Base-by-base conservation (phyloP, 2,113 vertebrate species). In the Oenanthe oenanthe region DNA sequence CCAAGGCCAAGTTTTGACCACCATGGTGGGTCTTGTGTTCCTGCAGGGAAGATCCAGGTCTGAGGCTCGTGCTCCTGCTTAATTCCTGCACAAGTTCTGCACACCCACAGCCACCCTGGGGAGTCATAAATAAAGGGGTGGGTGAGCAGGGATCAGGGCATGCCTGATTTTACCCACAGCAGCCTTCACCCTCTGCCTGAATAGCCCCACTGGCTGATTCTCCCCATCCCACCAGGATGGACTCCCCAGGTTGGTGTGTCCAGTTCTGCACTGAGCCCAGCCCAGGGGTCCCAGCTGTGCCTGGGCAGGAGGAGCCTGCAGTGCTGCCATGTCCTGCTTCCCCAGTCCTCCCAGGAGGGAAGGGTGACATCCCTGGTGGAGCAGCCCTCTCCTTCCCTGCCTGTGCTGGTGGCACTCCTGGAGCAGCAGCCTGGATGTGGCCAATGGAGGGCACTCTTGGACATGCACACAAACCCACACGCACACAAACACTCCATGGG, bases 371-470 rank as follows among this genome's bases (percentile, higher is more conserved):
- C 29, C 34, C 9, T 0, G 2, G 6, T 16, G 34, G 65, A 22
- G 81, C 70, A 74, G 15, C 81, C 61, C 38, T 5, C 85, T 28
- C 73, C 31, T 50, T 50, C 32, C 66, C 66, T 2, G 1, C 10
- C 24, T 21, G 14, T 24, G 62, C 67, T 38, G 87, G 57, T 13
- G 61, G 6, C 54, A 31, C 17, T 90, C 20, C 16, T 9, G 58
- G 48, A 89, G 78, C 66, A 57, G 80, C 70, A 94, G 60, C 67
- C 50, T 13, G 60, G 43, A 28, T 95, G 22, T 88, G 92, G 73
- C 95, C 97, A 89, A 97, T 82, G 95, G 96, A 97, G 96, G 96
- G 96, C 95, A 97, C 94, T 95, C 94, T 95, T 92, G 80, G 88
- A 82, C 51, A 43, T 1, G 18, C 54, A 82, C 95, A 94, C 89